phyloP scores from a whole-genome alignment of 1,140 invertebrate genomes.

The Drosophila erecta region DNA sequence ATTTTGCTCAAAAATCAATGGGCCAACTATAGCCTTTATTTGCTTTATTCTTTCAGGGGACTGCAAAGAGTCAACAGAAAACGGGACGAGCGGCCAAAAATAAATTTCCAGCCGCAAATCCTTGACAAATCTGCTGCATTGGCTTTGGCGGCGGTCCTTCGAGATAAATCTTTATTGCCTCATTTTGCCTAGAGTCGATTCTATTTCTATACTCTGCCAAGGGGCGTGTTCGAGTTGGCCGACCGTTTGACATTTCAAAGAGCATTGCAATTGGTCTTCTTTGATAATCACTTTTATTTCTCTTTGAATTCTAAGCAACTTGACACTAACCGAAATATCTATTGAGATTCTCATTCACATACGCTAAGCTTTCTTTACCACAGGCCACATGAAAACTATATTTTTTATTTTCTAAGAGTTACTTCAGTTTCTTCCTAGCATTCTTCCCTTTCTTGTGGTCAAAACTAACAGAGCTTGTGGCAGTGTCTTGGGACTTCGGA shows the following conservation, averaged over 20 bases:
- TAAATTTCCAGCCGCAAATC: constrained; percentile 77
- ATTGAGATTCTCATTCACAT: neutral
- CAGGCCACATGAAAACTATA: too few relatives aligned
- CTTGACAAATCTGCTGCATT: constrained; percentile 81
- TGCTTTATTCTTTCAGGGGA: constrained; percentile 23
- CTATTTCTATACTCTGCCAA: constrained; percentile 48
- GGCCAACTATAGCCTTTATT: constrained; percentile 38
- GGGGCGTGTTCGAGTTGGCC: constrained; percentile 1
- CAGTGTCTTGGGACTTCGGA: constrained; percentile 38
- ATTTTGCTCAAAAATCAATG: constrained; percentile 54
- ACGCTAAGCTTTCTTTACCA: neutral
- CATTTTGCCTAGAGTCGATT: constrained; percentile 78
- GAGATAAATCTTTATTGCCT: constrained; percentile 80
- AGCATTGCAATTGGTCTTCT: neutral
- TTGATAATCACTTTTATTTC: too few relatives aligned
- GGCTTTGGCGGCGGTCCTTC: constrained; percentile 53
- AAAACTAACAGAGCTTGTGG: constrained; percentile 50
- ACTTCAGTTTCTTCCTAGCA: constrained; percentile 12
- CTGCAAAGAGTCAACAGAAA: constrained; percentile 29
- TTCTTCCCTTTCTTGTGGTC: constrained; percentile 26
- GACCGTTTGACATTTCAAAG: neutral
- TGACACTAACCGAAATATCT: neutral
- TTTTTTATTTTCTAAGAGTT: constrained; percentile 14
- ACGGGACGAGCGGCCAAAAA: constrained; percentile 57
- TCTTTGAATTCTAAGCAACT: neutral